phyloP scores from a whole-genome alignment of 2,113 vertebrate species.

The Amphiprion percula region DNA sequence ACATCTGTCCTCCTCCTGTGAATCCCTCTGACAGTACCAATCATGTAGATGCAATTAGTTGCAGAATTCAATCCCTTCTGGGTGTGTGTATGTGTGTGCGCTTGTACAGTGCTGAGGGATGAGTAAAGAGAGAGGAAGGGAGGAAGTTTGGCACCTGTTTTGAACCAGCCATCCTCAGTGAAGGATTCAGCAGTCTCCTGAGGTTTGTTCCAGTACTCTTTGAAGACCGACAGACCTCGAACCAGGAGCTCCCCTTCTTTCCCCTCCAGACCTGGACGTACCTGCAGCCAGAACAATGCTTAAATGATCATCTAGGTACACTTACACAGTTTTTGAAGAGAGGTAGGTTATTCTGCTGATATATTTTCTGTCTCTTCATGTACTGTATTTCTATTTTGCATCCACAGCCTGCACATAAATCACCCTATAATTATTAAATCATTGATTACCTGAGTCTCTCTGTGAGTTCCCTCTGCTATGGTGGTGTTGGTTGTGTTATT shows the following conservation, averaged over 20 bases:
- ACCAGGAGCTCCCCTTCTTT: slow-evolving; percentile 94
- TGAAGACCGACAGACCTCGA: slow-evolving; percentile 90
- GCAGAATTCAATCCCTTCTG: slow-evolving; percentile 29
- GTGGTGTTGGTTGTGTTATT: slow-evolving; percentile 73
- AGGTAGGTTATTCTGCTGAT: neutral
- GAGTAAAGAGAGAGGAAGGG: neutral
- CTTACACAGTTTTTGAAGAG: too few relatives aligned
- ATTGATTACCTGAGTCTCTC: slow-evolving; percentile 84
- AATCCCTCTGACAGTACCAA: slow-evolving; percentile 53
- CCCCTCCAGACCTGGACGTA: slow-evolving; percentile 86
- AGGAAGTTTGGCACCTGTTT: slow-evolving; percentile 87
- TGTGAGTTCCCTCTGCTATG: slow-evolving; percentile 87
- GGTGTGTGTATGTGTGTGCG: slow-evolving; percentile 16
- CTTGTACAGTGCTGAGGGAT: neutral
- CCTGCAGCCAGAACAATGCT: slow-evolving; percentile 74
- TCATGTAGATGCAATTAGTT: slow-evolving; percentile 60
- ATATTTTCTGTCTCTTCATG: neutral
- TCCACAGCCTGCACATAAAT: neutral
- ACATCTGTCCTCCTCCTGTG: slow-evolving; percentile 42
- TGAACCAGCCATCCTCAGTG: slow-evolving; percentile 93
- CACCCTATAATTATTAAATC: neutral
- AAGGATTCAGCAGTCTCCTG: slow-evolving; percentile 88
- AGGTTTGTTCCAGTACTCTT: slow-evolving; percentile 93
- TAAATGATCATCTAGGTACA: neutral
- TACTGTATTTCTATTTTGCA: neutral